Base-by-base conservation (phyloP, 2,888 invertebrate genomes). In the Mesorhabditis belari region DNA sequence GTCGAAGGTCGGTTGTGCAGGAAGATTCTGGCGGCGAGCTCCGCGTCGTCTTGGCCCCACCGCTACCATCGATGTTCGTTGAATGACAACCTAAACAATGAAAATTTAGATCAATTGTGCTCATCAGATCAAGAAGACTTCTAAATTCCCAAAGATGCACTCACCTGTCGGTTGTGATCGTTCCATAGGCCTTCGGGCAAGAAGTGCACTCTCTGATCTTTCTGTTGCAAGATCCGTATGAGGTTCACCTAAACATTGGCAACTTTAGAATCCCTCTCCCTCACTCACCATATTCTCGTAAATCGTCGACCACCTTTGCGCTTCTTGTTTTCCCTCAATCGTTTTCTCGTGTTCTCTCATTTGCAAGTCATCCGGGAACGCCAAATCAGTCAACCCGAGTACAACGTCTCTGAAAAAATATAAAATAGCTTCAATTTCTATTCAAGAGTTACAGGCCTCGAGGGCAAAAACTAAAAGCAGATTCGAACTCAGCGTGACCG, bases 151-250 rank as follows among this genome's bases (percentile, higher is more conserved):
- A 26, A 5, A n/a, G 2, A 12, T 51, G n/a, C 4, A 23, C 44
- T 27, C 21, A 71, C 71, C 57, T 62, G 55, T 60, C 70, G 49
- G 27, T 57, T 62, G 51, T 71, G 71, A 28, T 65, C 64, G 9
- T 60, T 65, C 89, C 90, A 90, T 75, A 88, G 87, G 0, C 85
- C 85, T 2, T 86, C 85, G 0, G 88, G 87, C 76, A 90, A 90
- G 78, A 90, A 90, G 55, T 86, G 86, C 57, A 90, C 85, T 26
- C 95, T 86, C 26, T 89, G 85, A 84, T 96, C 94, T 24, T 95
- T 86, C 19, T 88, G 88, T 83, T 94, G 89, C 64, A 95, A 84
- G 73, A 89, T 89, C 61, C 89, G 87, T 4, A 92, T 84, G 17
- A 91, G 84, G n/a, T 87, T 86, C 3, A 90, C 89, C n/a, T 17